Evolutionary conservation across 1,140 invertebrate species (phyloP).

Genomic region (Drosophila lowei): DNA sequence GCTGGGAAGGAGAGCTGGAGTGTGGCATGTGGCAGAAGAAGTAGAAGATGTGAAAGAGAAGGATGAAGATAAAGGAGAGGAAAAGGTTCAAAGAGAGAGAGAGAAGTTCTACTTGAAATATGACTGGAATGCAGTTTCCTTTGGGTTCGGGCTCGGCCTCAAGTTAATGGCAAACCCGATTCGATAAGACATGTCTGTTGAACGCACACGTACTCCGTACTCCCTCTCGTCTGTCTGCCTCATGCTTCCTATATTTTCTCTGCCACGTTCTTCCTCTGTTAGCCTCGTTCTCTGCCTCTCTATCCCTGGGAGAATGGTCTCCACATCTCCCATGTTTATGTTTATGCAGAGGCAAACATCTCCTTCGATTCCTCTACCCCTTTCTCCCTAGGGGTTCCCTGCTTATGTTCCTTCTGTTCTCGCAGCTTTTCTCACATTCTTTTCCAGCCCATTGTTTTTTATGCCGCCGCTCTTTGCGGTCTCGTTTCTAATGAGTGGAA

Average conservation of each 20-base stretch:
- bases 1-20: neutral
- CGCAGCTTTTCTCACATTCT: conserved; percentile 35
- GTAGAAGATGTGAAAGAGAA: conserved; percentile 3
- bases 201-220: conserved; percentile 36
- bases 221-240: neutral
- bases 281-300: neutral
- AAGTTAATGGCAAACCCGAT: conserved; percentile 70
- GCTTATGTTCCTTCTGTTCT: conserved; percentile 15
- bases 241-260: too few relatives aligned
- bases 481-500: conserved; percentile 64
- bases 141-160: conserved; percentile 30
- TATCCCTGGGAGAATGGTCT: too few relatives aligned
- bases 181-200: conserved; percentile 72
- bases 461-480: conserved; percentile 42
- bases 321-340: conserved; percentile 2
- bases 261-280: neutral
- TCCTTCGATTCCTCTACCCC: too few relatives aligned
- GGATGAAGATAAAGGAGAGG: neutral
- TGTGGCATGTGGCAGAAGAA: neutral
- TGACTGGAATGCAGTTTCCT: conserved; percentile 66
- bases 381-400: neutral
- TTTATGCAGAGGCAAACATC: conserved; percentile 13
- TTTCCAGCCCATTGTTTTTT: conserved; percentile 35
- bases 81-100: conserved; percentile 10
- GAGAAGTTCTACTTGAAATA: conserved; percentile 44